A percentile compares a stretch with the other conserved stretches of the same genome.
phyloP scores from a whole-genome alignment of 2,113 vertebrate genomes.

The Myodes glareolus region DNA sequence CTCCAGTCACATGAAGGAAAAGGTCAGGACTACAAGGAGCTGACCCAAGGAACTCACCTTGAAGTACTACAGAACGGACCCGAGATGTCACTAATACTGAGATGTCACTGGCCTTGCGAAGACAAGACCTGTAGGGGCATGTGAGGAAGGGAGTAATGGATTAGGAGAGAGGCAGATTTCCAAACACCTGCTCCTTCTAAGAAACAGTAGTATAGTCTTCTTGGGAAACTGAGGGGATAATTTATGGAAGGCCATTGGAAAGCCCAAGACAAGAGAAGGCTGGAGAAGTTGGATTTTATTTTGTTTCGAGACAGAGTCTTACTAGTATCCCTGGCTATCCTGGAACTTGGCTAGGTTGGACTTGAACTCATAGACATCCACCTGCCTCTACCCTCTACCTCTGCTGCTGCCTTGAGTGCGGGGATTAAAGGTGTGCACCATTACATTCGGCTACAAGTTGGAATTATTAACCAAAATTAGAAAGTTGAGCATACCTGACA shows the following conservation, averaged over 20 bases:
- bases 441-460: background rate
- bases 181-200: conserved; percentile 4
- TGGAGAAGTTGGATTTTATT: background rate
- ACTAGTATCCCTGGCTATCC: background rate
- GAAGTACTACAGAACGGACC: conserved; percentile 92
- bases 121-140: conserved; percentile 87
- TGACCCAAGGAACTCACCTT: conserved; percentile 87
- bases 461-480: background rate
- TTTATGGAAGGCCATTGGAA: background rate
- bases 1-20: background rate
- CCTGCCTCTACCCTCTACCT: background rate
- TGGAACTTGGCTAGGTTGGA: background rate
- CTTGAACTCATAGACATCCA: background rate
- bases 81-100: conserved; percentile 89
- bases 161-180: background rate
- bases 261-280: background rate
- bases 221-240: background rate
- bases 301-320: background rate
- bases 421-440: background rate
- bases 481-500: conserved; percentile 86
- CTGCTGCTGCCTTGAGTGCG: background rate
- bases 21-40: background rate
- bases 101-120: conserved; percentile 93
- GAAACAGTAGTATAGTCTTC: background rate
- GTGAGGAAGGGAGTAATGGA: background rate